Evolutionary conservation across 53 echinoderm and acorn worm species (phyloP).

Genomic region (Crossaster papposus): DNA sequence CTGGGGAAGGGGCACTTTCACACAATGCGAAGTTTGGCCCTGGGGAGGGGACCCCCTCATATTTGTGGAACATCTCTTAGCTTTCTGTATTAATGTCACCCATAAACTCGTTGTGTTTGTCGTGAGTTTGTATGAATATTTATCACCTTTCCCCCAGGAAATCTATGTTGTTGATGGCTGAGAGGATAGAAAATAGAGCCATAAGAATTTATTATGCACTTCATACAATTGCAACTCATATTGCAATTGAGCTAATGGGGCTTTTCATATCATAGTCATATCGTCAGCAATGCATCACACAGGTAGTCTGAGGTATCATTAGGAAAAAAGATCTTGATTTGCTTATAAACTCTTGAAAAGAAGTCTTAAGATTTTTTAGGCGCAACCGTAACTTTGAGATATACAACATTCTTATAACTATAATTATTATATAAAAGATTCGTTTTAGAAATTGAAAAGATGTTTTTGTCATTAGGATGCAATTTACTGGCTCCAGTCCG

Average conservation of each 20-base stretch:
- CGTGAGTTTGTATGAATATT: not conserved
- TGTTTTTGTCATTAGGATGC: too few relatives aligned
- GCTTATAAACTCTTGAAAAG: too few relatives aligned
- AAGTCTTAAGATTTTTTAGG: too few relatives aligned
- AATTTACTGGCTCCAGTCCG: not conserved
- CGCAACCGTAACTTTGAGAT: too few relatives aligned
- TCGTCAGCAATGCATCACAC: not conserved
- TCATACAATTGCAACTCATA: not conserved
- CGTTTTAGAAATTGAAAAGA: too few relatives aligned
- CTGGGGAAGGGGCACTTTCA: too few relatives aligned
- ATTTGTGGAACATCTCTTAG: not conserved
- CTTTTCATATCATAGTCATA: not conserved
- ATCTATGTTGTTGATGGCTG: not conserved
- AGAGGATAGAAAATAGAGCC: not conserved
- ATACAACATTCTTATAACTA: too few relatives aligned
- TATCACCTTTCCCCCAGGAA: not conserved
- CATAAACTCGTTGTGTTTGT: not conserved
- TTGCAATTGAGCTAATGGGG: slow-evolving; percentile 6
- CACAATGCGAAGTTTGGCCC: too few relatives aligned
- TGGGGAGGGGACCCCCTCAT: too few relatives aligned
- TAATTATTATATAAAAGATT: too few relatives aligned
- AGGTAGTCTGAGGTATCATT: not conserved
- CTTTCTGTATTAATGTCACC: not conserved
- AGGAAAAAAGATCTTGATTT: too few relatives aligned
- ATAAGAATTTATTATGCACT: not conserved